phyloP scores from a whole-genome alignment of 2,797 vertebrate species.

The Nothura maculosa region DNA sequence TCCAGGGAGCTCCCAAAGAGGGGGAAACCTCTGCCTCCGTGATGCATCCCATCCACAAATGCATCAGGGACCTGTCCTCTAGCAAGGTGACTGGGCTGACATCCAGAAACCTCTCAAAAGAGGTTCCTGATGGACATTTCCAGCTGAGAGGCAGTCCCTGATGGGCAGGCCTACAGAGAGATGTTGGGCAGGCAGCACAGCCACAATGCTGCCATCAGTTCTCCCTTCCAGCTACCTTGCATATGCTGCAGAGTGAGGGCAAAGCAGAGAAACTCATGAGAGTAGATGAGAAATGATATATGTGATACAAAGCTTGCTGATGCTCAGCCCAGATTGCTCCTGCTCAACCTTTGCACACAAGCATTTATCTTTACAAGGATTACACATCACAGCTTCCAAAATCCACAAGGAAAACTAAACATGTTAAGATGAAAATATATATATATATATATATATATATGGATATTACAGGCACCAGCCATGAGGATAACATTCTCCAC shows the following conservation, averaged over 20 bases:
- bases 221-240: not conserved
- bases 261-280: not conserved
- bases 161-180: fast-evolving
- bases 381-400: not conserved
- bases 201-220: fast-evolving
- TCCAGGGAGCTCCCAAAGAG: not conserved
- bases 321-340: fast-evolving
- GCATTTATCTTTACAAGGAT: not conserved
- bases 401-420: not conserved
- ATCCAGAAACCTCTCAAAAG: not conserved
- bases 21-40: fast-evolving
- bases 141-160: not conserved
- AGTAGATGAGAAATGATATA: not conserved
- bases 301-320: fast-evolving
- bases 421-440: not conserved
- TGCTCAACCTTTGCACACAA: fast-evolving
- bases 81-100: not conserved
- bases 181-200: fast-evolving
- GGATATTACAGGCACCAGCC: not conserved
- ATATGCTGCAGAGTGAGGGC: not conserved
- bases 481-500: not conserved
- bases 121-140: fast-evolving
- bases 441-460: not conserved
- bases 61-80: too few relatives aligned
- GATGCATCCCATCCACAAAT: not conserved